phyloP scores from a whole-genome alignment of 2,888 invertebrate genomes.

The Papilio gigon region DNA sequence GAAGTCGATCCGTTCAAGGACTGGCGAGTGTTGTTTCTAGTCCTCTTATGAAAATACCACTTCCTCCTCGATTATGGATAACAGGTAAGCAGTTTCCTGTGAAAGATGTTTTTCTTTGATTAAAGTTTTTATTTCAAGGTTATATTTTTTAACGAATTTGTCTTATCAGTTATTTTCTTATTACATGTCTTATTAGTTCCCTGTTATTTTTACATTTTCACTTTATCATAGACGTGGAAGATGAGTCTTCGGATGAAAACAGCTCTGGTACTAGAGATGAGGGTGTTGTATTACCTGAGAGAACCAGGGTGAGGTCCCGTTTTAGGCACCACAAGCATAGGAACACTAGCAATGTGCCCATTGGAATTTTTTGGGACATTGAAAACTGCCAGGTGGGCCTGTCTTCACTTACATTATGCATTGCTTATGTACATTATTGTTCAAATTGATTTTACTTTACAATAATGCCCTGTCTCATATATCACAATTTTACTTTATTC shows the following conservation, averaged over 20 bases:
- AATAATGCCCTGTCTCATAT: not conserved
- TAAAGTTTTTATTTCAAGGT: not conserved
- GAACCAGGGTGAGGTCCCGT: conserved; percentile 68
- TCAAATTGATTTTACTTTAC: not conserved
- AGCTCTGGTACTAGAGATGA: conserved; percentile 62
- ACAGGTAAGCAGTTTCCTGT: conserved; percentile 64
- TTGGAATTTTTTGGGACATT: conserved; percentile 97
- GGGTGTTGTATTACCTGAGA: conserved; percentile 59
- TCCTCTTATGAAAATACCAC: conserved; percentile 76
- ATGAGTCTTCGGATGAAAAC: conserved; percentile 73
- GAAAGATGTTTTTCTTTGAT: not conserved
- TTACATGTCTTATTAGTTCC: not conserved
- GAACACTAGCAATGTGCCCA: conserved; percentile 74
- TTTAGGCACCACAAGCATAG: conserved; percentile 71
- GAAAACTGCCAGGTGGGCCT: conserved; percentile 90
- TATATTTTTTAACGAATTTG: not conserved
- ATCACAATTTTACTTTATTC: not conserved
- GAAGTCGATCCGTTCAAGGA: conserved; percentile 78
- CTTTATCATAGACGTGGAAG: conserved; percentile 65
- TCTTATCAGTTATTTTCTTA: conserved; percentile 13
- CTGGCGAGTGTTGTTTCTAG: conserved; percentile 63
- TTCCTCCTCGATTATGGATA: conserved; percentile 78
- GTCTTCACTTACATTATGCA: not conserved
- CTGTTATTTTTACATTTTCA: conserved; percentile 1
- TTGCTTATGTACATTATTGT: not conserved